Percentiles rank a stretch among this genome's conserved stretches.
Evolutionary conservation across 2,888 invertebrate genomes (phyloP).

Genomic region (Stenichneumon culpator): DNA sequence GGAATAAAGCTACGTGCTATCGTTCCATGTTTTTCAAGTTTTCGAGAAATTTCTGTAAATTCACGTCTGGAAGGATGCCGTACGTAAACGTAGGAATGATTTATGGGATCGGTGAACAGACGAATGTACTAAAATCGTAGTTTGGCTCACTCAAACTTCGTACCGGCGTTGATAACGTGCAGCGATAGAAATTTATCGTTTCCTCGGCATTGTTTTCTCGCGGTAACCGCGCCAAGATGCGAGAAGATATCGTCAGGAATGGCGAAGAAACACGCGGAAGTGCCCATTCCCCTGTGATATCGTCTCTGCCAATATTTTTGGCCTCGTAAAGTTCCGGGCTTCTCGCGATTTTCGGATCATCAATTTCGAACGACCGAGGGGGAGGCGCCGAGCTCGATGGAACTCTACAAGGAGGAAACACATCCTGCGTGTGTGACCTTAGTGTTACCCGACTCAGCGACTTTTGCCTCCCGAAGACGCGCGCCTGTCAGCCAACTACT

Average conservation of each 20-base stretch:
- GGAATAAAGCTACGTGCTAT: no score
- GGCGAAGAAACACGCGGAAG: slow-evolving; percentile 28
- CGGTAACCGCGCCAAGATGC: slow-evolving; percentile 56
- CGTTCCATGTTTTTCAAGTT: background rate
- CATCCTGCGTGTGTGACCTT: slow-evolving; percentile 37
- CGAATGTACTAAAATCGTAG: slow-evolving; percentile 32
- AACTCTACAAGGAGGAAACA: slow-evolving; percentile 13
- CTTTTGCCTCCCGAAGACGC: slow-evolving; percentile 25
- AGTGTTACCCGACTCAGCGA: slow-evolving; percentile 19
- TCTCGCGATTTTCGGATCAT: slow-evolving; percentile 55
- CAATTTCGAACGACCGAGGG: slow-evolving; percentile 61
- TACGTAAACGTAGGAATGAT: background rate
- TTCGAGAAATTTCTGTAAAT: background rate
- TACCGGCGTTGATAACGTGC: slow-evolving; percentile 28
- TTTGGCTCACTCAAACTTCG: slow-evolving; percentile 34
- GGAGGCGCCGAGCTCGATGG: slow-evolving; percentile 24
- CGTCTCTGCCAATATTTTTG: slow-evolving; percentile 61
- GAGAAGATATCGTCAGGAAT: slow-evolving; percentile 33
- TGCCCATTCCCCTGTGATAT: slow-evolving; percentile 54
- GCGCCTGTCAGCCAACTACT: slow-evolving; percentile 31
- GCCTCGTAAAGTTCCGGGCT: slow-evolving; percentile 57
- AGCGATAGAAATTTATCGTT: slow-evolving; percentile 60
- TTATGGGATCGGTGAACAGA: background rate
- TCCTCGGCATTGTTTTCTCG: slow-evolving; percentile 64
- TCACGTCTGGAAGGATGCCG: background rate